Evolutionary conservation across 2,113 vertebrate species (phyloP), one percentile per base, ranked within the genome.

Genomic region (Neotragus pygmaeus): DNA sequence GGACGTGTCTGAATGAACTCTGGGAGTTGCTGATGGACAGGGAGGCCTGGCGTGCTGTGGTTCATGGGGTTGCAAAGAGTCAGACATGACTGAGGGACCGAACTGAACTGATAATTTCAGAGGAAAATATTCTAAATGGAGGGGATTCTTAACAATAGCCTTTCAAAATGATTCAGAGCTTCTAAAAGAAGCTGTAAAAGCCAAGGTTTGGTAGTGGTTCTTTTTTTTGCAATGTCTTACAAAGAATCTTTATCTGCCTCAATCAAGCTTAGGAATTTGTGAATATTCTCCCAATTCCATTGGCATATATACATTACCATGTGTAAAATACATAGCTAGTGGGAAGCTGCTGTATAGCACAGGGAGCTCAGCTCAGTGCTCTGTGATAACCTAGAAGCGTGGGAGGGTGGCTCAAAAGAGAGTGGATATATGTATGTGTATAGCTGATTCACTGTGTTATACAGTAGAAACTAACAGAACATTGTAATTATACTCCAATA

Each of bases 51-150:
- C 0, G 2, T 62, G 6, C 14, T 62, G 60, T 1, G 2, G 60
- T 62, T 62, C 60, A 62, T 33, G 28, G 25, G 14, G 28, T 62
- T 1, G 0, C 28, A 62, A 62, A 62, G 60, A 62, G 60, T 30
- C 0, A 0, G 60, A 62, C 14, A 62, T 0, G 6, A 62, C 14
- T 62, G 14, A 62, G 14, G 0, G 0, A 33, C 60, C 33, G 14
- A 2, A 62, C 3, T 62, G 3, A 62, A 62, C 13, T 3, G 60
- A 27, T 81, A 11, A 82, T 16, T 78, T 66, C 27, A 7, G 8
- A 11, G 5, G 25, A 80, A 8, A 36, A 47, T 81, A 39, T 60
- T 95, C 43, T 33, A 66, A 95, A 60, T 21, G 33, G 57, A 94
- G 33, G 1, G 3, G n/a, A 49, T 43, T 92, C 27, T 60, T n/a